Percentiles rank a stretch among this genome's conserved stretches.
These are phyloP conservation scores for Tenodera sinensis DNA, from an alignment of 2,888 invertebrate genomes.

Conservation along the genomic window DNA sequence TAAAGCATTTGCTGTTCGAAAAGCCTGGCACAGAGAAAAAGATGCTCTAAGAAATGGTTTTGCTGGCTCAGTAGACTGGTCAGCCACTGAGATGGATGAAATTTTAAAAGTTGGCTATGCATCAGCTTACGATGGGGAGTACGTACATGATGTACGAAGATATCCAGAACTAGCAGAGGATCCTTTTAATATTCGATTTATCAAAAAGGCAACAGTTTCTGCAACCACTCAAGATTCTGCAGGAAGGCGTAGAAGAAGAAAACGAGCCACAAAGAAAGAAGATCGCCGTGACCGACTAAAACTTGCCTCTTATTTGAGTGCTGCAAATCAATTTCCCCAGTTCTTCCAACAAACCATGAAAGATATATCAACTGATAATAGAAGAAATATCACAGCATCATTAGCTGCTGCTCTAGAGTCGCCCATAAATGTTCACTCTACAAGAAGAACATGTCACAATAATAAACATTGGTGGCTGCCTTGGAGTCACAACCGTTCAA, in stretches of 20 bases:
- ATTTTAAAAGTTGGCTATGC: constrained; percentile 80
- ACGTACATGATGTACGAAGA: constrained; percentile 82
- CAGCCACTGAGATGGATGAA: constrained; percentile 82
- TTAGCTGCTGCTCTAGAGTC: not conserved
- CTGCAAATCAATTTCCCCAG: constrained; percentile 3
- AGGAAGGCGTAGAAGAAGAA: constrained; percentile 24
- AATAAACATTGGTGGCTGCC: constrained; percentile 31
- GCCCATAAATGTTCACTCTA: not conserved
- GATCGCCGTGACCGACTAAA: not conserved
- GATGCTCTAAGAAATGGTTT: constrained; percentile 76
- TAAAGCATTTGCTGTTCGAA: constrained; percentile 77
- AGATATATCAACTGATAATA: constrained; percentile 1
- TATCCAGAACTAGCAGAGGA: constrained; percentile 95
- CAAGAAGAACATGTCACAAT: constrained; percentile 20
- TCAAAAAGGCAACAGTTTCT: constrained; percentile 57
- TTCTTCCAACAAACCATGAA: constrained; percentile 17
- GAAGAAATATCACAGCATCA: not conserved
- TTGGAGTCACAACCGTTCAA: constrained; percentile 24
- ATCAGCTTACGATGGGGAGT: constrained; percentile 84
- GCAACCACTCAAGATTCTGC: constrained; percentile 24
- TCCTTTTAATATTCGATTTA: constrained; percentile 89
- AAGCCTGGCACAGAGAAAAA: constrained; percentile 91
- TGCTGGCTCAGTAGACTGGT: constrained; percentile 79
- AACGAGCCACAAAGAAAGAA: constrained; percentile 1
- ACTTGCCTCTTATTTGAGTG: not conserved